Evolutionary conservation across 2,888 invertebrate species (phyloP), one percentile per base, ranked within the genome.

Genomic region (Vanessa cardui): DNA sequence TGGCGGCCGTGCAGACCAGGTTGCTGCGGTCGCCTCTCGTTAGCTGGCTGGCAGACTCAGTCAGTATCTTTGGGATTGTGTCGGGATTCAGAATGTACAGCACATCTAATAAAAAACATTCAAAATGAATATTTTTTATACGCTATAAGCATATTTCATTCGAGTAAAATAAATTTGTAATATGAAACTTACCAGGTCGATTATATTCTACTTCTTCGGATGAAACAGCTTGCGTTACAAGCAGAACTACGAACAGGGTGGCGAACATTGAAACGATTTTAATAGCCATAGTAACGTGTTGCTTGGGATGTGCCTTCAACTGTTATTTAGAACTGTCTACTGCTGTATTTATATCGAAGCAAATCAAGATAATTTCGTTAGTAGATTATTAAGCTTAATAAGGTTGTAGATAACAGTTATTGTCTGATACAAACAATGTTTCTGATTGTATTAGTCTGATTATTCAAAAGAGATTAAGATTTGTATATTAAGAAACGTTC

Each of bases 1-100:
- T 59, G 18, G 49, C 49, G 21, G 18, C 49, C 44, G 50, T 64
- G 59, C 64, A 64, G 47, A 47, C 6, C 12, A 44, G 62, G 45
- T 54, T 54, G 26, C 56, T 45, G 6, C 46, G 47, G 20, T 31
- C 33, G 47, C 20, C 15, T 7, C 16, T 6, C 56, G 31, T 15
- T 46, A 63, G 9, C 16, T 3, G 63, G 45, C 16, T 63, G 45
- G 15, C 46, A 26, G 2, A 44, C 46, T 18, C 62, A 15, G 8
- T 63, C 20, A 63, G 39, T 16, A 39, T 20, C 6, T n/a, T 47
- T 5, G 63, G 63, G 9, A 39, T 8, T 31, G 63, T 64, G 21
- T 64, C 63, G 5, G 46, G 56, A 16, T 64, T 64, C n/a, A 33
- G 56, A 3, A 64, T 47, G 6, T 20, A 58, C 31, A 64, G 2